Conservation (phyloP, 2,113 vertebrate genomes). For the Serinus canaria region DNA sequence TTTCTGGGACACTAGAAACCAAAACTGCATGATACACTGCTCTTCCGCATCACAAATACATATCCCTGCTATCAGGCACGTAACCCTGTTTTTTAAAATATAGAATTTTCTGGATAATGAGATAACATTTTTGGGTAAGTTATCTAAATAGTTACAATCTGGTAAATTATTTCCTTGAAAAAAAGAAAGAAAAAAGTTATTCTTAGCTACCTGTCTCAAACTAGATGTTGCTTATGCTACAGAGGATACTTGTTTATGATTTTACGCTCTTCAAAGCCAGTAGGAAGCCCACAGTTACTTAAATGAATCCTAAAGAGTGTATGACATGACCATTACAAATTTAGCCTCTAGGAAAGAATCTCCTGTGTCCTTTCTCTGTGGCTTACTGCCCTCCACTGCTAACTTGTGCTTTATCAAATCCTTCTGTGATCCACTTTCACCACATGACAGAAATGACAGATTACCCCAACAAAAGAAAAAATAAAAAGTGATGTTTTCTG, state of each 20-base stretch:
- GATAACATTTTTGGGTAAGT: not conserved
- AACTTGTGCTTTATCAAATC: not conserved
- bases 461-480: not conserved
- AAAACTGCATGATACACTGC: not conserved
- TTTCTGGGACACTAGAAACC: not conserved
- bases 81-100: not conserved
- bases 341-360: not conserved
- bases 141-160: not conserved
- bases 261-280: not conserved
- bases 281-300: not conserved
- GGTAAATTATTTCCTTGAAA: not conserved
- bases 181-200: not conserved
- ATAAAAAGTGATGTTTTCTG: not conserved
- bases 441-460: not conserved
- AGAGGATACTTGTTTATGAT: not conserved
- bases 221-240: not conserved
- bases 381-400: not conserved
- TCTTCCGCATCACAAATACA: not conserved
- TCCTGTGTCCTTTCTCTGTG: not conserved
- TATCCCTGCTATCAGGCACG: not conserved
- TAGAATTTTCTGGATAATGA: not conserved
- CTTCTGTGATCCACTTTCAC: not conserved
- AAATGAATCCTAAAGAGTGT: not conserved
- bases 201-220: not conserved
- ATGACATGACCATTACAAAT: not conserved